phyloP scores from a whole-genome alignment of 1,140 invertebrate species.

The Trinorchestia longiramus region DNA sequence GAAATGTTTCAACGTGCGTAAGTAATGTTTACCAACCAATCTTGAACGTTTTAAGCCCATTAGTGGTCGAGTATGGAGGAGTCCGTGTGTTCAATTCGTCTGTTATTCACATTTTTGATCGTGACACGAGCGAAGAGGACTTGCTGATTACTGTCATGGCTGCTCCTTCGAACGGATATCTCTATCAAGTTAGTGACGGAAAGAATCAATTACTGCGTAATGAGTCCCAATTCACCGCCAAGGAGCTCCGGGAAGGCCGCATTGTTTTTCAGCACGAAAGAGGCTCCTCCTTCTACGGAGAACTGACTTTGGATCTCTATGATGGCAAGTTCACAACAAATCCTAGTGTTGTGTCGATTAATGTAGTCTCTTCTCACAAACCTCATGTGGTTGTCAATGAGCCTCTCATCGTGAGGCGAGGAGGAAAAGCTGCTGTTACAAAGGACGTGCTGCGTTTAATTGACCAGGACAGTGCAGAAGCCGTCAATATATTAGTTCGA shows the following conservation, averaged over 20 bases:
- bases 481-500: constrained; percentile 58
- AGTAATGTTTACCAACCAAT: constrained; percentile 59
- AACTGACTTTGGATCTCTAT: constrained; percentile 58
- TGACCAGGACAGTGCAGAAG: constrained; percentile 63
- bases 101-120: constrained; percentile 59
- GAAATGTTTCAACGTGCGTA: constrained; percentile 57
- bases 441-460: constrained; percentile 59
- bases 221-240: constrained; percentile 45
- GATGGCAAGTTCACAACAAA: constrained; percentile 60
- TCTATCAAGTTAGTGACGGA: constrained; percentile 55
- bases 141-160: constrained; percentile 59
- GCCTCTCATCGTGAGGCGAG: constrained; percentile 59
- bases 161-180: constrained; percentile 61
- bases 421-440: constrained; percentile 54
- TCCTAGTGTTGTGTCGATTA: constrained; percentile 59
- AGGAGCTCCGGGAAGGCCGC: constrained; percentile 58
- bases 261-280: constrained; percentile 60
- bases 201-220: constrained; percentile 53
- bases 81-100: constrained; percentile 60
- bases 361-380: constrained; percentile 61
- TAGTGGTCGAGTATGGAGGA: constrained; percentile 60
- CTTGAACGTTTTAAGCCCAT: constrained; percentile 51
- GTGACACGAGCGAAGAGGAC: constrained; percentile 58
- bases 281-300: constrained; percentile 60
- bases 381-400: constrained; percentile 62